Percentiles rank a stretch among this genome's conserved stretches.
Conservation (phyloP, 2,888 invertebrate genomes). For the Crocallis elinguaria region DNA sequence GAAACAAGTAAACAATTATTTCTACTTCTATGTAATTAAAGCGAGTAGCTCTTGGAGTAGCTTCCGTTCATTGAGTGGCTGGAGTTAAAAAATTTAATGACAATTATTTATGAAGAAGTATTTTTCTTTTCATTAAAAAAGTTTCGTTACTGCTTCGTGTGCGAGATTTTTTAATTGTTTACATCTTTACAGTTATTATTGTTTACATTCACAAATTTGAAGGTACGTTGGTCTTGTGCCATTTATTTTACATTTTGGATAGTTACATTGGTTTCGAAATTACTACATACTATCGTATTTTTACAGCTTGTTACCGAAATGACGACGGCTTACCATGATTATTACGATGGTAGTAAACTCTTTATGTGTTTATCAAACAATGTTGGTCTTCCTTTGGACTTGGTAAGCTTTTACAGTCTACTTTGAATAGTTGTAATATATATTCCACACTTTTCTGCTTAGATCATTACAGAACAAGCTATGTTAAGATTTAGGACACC, state of each 20-base stretch:
- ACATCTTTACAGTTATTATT: too few relatives aligned
- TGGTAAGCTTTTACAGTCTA: slow-evolving; percentile 85
- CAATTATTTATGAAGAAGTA: too few relatives aligned
- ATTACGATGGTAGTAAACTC: slow-evolving; percentile 89
- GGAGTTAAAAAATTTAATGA: too few relatives aligned
- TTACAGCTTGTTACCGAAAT: slow-evolving; percentile 40
- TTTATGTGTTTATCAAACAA: slow-evolving; percentile 88
- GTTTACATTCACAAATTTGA: too few relatives aligned
- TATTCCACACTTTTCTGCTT: not conserved
- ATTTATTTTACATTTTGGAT: not conserved
- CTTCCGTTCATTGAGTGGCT: too few relatives aligned
- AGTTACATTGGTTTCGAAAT: not conserved
- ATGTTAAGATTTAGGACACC: not conserved
- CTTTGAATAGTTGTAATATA: not conserved
- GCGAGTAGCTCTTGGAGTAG: too few relatives aligned
- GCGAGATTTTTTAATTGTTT: too few relatives aligned
- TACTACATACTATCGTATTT: not conserved
- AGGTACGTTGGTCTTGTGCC: too few relatives aligned
- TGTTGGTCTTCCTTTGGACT: slow-evolving; percentile 90
- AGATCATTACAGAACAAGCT: not conserved
- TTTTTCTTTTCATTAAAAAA: too few relatives aligned
- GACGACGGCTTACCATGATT: slow-evolving; percentile 67
- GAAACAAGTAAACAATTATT: too few relatives aligned
- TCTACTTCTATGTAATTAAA: too few relatives aligned
- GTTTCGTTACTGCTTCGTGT: too few relatives aligned